Evolutionary conservation across 1,140 invertebrate genomes (phyloP), one percentile per base, ranked within the genome.

Genomic region (Cydia splendana): DNA sequence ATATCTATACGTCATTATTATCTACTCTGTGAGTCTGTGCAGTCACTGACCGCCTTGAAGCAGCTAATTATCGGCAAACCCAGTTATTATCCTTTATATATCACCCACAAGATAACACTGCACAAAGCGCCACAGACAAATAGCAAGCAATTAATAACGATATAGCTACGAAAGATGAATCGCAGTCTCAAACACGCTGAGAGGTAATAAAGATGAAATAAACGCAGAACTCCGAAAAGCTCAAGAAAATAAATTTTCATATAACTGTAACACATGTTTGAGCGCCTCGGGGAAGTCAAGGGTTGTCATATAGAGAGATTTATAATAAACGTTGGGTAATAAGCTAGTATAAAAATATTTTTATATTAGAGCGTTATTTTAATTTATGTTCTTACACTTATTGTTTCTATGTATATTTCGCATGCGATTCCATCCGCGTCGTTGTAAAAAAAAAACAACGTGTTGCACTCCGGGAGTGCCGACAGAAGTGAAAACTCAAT

Each of bases 181-280:
- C 57, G 15, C 9, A 24, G 57, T 62, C 57, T 62, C 9, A 15
- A 48, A 48, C 10, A 15, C 45, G 45, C 13, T 48, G 0, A 15
- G 45, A 30, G 67, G 67, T 45, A 71, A 71, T 71, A 71, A 71
- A 71, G n/a, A 5, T 71, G 67, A 71, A n/a, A 71, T 71, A 71
- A 42, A 71, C 15, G 2, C 5, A 38, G 15, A 13, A 42, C 34
- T 71, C 30, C 4, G 67, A 42, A 71, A 38, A 20, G 57, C 7
- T 34, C 38, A 71, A 42, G 67, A 71, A 71, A 71, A 71, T 71
- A 45, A 71, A 71, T 71, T 38, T 71, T 38, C 13, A 71, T 71
- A 42, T 71, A 71, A 18, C 34, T 34, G 30, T 38, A 71, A 71
- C 67, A 71, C 34, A 45, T 71, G 67, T 71, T 34, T 24, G 34